These are phyloP conservation scores for Galleria mellonella DNA, from an alignment of 1,140 invertebrate species.

Conservation along the genomic window DNA sequence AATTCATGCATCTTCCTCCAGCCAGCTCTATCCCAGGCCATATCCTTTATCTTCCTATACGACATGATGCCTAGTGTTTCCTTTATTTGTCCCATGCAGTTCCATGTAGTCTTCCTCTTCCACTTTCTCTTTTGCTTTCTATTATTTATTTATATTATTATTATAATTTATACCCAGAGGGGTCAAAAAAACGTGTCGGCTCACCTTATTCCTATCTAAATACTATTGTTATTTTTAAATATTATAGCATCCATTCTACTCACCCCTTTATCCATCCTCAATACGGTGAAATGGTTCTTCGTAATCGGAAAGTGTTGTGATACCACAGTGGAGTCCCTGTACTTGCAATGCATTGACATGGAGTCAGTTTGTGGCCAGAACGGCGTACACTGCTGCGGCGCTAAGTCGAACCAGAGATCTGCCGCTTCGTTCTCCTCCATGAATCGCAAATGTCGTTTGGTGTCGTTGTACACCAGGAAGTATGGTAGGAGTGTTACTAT, in stretches of 20 bases:
- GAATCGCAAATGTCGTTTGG: conserved; percentile 80
- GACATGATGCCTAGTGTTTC: no score
- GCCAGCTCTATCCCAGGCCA: no score
- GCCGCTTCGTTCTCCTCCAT: conserved; percentile 91
- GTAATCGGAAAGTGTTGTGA: conserved; percentile 87
- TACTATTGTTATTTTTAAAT: no score
- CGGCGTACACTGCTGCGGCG: conserved; percentile 80
- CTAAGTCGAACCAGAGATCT: conserved; percentile 88
- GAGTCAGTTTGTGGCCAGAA: conserved; percentile 89
- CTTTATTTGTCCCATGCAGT: no score
- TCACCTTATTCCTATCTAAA: no score
- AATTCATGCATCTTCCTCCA: no score
- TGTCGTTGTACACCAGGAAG: conserved; percentile 87
- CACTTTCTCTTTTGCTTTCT: no score
- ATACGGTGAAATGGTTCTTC: conserved; percentile 80
- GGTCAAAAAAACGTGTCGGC: no score
- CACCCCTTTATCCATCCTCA: conserved; percentile 90
- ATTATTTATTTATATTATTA: no score
- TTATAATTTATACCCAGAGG: no score
- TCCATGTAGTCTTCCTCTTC: no score
- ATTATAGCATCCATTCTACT: conserved; percentile 48
- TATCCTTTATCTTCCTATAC: no score
- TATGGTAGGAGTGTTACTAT: conserved; percentile 90
- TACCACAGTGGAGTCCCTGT: conserved; percentile 82
- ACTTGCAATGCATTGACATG: conserved; percentile 87